These are phyloP conservation scores for Balearica regulorum DNA, from an alignment of 2,797 vertebrate genomes.

Conservation along the genomic window DNA sequence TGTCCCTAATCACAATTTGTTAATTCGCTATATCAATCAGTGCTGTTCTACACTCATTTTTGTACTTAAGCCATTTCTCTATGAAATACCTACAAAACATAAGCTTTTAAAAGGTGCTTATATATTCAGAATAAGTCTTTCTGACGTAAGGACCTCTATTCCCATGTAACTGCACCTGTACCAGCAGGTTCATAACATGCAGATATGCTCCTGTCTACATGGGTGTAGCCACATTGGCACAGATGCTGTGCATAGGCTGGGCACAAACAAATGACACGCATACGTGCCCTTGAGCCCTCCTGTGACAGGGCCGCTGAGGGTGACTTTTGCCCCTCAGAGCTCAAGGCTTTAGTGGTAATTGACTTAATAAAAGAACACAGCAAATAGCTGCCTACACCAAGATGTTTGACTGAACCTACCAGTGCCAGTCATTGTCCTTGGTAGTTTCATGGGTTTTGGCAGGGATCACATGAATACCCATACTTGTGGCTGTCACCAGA, in stretches of 20 bases:
- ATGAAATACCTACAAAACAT: not conserved
- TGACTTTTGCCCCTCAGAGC: not conserved
- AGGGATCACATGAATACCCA: not conserved
- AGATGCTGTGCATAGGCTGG: fast-evolving
- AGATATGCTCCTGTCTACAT: fast-evolving
- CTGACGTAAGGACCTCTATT: not conserved
- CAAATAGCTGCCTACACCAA: not conserved
- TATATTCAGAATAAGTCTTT: not conserved
- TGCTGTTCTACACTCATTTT: not conserved
- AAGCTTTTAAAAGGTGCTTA: not conserved
- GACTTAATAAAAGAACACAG: not conserved
- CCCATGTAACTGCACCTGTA: not conserved
- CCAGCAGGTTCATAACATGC: not conserved
- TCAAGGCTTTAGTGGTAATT: not conserved
- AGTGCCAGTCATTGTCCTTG: fast-evolving
- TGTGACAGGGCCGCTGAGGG: not conserved
- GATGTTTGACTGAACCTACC: not conserved
- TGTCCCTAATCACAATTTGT: not conserved
- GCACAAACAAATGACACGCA: not conserved
- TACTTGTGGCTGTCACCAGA: not conserved
- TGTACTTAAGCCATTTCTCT: not conserved
- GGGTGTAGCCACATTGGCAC: fast-evolving
- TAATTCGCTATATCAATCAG: not conserved
- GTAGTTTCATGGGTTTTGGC: not conserved
- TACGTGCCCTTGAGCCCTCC: not conserved